These are phyloP conservation scores for Myotis daubentonii DNA, from an alignment of 2,797 vertebrate species.

Conservation along the genomic window DNA sequence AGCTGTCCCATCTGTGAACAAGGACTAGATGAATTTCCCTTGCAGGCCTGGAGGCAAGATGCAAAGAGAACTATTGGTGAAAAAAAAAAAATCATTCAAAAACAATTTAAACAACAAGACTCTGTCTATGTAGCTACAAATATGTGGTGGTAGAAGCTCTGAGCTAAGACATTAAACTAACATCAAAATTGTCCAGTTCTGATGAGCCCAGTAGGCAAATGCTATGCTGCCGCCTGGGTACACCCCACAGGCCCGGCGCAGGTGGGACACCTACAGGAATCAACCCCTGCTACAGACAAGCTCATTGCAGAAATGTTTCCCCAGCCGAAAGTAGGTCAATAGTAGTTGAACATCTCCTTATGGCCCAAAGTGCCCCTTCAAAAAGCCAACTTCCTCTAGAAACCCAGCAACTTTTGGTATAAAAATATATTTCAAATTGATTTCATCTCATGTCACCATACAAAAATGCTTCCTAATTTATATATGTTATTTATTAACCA, in stretches of 20 bases:
- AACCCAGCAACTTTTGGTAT: background rate
- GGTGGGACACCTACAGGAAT: background rate
- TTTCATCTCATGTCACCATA: constrained; percentile 8
- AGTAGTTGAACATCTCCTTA: background rate
- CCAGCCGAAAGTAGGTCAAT: background rate
- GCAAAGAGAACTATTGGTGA: background rate
- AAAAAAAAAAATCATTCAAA: background rate
- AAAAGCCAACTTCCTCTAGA: constrained; percentile 28
- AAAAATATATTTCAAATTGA: background rate
- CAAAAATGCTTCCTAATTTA: constrained; percentile 20
- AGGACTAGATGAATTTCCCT: background rate
- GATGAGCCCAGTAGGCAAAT: background rate
- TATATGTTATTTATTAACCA: constrained; percentile 60
- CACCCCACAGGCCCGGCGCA: too few species aligned
- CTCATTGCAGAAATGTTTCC: background rate
- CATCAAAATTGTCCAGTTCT: background rate
- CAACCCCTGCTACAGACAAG: background rate
- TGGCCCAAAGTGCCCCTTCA: background rate
- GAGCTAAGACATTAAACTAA: background rate
- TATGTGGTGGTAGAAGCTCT: background rate
- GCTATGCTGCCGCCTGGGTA: background rate
- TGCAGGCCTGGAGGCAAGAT: background rate
- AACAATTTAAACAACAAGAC: background rate
- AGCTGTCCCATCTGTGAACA: background rate
- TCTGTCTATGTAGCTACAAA: background rate